These are phyloP conservation scores for Gambusia holbrooki DNA, from an alignment of 2,113 vertebrate genomes.

Conservation along the genomic window DNA sequence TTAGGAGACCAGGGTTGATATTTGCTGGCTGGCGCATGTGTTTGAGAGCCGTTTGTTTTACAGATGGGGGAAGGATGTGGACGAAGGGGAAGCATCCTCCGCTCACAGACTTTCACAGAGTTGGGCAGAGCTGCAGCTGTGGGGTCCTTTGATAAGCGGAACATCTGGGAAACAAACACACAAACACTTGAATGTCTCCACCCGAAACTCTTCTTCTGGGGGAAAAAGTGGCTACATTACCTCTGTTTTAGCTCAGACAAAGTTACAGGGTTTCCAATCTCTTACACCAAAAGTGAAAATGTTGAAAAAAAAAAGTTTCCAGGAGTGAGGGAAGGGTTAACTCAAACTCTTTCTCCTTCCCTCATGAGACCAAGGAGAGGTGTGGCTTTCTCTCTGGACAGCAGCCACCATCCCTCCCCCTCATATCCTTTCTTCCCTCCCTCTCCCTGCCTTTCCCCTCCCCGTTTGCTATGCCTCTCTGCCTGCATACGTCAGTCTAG, in stretches of 20 bases:
- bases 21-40: slow-evolving; percentile 39
- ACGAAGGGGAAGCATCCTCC: slow-evolving; percentile 73
- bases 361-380: slow-evolving; percentile 68
- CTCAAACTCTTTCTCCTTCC: slow-evolving; percentile 57
- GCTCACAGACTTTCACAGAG: slow-evolving; percentile 56
- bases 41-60: slow-evolving; percentile 66
- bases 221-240: background rate
- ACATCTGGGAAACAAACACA: slow-evolving; percentile 69
- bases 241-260: background rate
- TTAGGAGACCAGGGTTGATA: slow-evolving; percentile 57
- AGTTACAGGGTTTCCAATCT: background rate
- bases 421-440: slow-evolving; percentile 64
- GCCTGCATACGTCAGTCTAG: slow-evolving; percentile 72
- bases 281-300: background rate
- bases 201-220: background rate
- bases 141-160: slow-evolving; percentile 69
- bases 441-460: slow-evolving; percentile 48
- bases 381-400: slow-evolving; percentile 74
- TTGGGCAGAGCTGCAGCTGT: slow-evolving; percentile 70
- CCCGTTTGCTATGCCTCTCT: slow-evolving; percentile 53
- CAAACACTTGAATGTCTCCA: background rate
- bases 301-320: slow-evolving; percentile 18
- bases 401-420: slow-evolving; percentile 71
- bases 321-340: slow-evolving; percentile 73
- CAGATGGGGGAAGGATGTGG: slow-evolving; percentile 78